Conservation (phyloP, 2,797 vertebrate genomes). For the Bufotes viridis region DNA sequence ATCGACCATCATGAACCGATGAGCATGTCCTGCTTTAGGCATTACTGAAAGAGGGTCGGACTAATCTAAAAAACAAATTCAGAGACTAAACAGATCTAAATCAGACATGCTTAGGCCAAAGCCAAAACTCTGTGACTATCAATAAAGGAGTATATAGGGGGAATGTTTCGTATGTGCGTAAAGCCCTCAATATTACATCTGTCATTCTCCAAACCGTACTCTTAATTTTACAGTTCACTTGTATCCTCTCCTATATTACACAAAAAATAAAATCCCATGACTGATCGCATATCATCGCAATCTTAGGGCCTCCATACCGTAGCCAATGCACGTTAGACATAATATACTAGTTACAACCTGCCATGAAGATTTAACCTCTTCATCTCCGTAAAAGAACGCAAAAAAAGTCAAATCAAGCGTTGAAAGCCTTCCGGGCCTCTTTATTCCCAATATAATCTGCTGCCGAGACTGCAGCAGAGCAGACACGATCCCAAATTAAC, state of each 20-base stretch:
- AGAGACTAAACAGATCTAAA: not conserved
- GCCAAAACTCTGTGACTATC: not conserved
- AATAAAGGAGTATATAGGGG: not conserved
- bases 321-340: not conserved
- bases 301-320: not conserved
- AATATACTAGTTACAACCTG: not conserved
- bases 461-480: not conserved
- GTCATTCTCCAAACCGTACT: not conserved
- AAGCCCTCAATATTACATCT: not conserved
- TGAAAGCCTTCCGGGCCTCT: not conserved
- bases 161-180: not conserved
- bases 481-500: not conserved
- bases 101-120: not conserved
- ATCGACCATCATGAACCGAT: no score
- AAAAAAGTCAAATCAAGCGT: not conserved
- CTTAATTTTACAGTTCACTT: not conserved
- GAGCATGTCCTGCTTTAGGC: no score
- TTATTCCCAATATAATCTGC: conserved; percentile 8
- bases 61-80: no score
- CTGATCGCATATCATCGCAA: no score
- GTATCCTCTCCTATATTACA: not conserved
- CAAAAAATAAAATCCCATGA: not conserved
- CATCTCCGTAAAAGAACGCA: not conserved
- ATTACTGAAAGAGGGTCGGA: no score
- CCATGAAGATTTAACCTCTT: not conserved